phyloP scores from a whole-genome alignment of 2,113 vertebrate genomes.

The Benthochromis sp. region DNA sequence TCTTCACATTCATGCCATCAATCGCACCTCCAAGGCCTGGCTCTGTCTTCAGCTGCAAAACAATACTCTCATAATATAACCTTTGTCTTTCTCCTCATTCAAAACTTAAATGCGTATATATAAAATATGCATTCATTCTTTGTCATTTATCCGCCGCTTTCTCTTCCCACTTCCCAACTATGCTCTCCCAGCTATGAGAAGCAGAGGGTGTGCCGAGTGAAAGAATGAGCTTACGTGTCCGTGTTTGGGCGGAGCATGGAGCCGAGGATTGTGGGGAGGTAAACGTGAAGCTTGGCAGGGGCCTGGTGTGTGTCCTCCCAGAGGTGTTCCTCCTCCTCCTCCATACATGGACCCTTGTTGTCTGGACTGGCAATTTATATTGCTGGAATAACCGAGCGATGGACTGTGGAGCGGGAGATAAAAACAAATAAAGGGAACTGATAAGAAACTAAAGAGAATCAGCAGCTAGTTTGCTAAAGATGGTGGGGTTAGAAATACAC shows the following conservation, averaged over 20 bases:
- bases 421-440: neutral
- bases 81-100: neutral
- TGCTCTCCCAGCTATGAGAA: neutral
- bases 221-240: slow-evolving; percentile 77
- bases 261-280: slow-evolving; percentile 69
- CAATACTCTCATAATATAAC: neutral
- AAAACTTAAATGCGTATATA: neutral
- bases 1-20: slow-evolving; percentile 75
- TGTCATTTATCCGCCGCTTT: neutral
- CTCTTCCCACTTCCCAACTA: neutral
- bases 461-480: neutral
- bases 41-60: slow-evolving; percentile 83
- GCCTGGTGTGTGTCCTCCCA: slow-evolving; percentile 75
- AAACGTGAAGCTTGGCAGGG: slow-evolving; percentile 67
- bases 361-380: slow-evolving; percentile 81
- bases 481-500: neutral
- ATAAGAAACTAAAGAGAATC: neutral
- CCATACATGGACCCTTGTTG: slow-evolving; percentile 75
- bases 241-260: slow-evolving; percentile 74
- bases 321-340: slow-evolving; percentile 48
- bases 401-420: slow-evolving; percentile 69
- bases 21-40: slow-evolving; percentile 73
- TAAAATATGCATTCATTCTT: neutral
- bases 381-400: slow-evolving; percentile 80
- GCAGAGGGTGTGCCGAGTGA: neutral